Evolutionary conservation across 1,140 invertebrate genomes (phyloP).

Genomic region (Helicoverpa armigera): DNA sequence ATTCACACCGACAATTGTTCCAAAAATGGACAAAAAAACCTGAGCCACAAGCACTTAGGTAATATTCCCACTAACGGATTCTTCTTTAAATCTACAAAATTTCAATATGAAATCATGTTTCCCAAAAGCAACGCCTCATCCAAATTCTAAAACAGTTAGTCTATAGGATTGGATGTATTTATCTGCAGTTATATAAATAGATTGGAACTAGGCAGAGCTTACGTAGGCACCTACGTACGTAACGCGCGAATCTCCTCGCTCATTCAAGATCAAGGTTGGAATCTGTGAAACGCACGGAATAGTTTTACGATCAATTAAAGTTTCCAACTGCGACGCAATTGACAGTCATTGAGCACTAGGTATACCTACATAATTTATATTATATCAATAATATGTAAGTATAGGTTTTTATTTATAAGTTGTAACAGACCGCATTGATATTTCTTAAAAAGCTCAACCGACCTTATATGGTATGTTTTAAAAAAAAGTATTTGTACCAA

Average conservation of each 20-base stretch:
- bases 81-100: not conserved
- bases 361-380: not conserved
- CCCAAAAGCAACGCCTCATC: conserved; percentile 4
- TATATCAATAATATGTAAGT: not conserved
- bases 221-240: conserved; percentile 33
- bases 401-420: too few species aligned
- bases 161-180: conserved; percentile 22
- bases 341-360: conserved; percentile 8
- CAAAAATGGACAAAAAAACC: not conserved
- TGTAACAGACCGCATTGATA: too few species aligned
- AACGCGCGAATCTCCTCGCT: conserved; percentile 16
- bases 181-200: conserved; percentile 41
- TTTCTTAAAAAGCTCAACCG: too few species aligned
- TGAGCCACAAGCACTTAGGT: too few species aligned
- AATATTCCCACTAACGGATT: too few species aligned
- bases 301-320: conserved; percentile 40
- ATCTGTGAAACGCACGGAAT: conserved; percentile 42
- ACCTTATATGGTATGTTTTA: too few species aligned
- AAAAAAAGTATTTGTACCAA: too few species aligned
- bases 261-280: conserved; percentile 53
- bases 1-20: not conserved
- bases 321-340: conserved; percentile 20
- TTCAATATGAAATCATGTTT: not conserved
- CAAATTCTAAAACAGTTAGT: conserved; percentile 7
- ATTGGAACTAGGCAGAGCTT: conserved; percentile 28